Evolutionary conservation across 2,113 vertebrate species (phyloP), one percentile per base, ranked within the genome.

Genomic region (Calypte anna): DNA sequence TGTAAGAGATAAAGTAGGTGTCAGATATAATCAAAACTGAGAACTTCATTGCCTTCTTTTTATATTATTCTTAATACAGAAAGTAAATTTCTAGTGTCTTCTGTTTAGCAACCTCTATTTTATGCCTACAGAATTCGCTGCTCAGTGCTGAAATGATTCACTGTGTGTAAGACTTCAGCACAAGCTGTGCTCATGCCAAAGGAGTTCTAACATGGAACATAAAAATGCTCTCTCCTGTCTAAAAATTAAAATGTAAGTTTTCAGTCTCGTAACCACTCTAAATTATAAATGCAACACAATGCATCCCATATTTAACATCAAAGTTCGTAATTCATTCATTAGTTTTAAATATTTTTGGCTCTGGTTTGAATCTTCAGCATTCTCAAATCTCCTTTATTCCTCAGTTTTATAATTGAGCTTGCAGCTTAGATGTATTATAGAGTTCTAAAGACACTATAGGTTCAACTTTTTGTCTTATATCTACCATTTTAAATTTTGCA

Each of bases 211-310:
- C 57, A 75, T 3, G 80, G 38, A 90, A 96, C 90, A 88, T 23
- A 90, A 84, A 96, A 94, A 94, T 77, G 83, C 72, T 94, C 69
- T 93, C 61, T 90, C 48, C 81, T 77, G 33, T 69, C 88, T 78
- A 89, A 91, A 90, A 93, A 86, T 73, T 89, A 96, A 95, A 94
- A 90, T 50, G 6, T 76, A 82, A 74, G 76, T 88, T 92, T 95
- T 73, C 53, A 78, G 61, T n/a, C 78, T 74, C 13, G 6, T 68
- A 91, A 81, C 25, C 30, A 70, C 17, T 59, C n/a, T 92, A 76
- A 94, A 93, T 96, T 91, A 89, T 91, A 95, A 87, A 96, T 86
- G 58, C n/a, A 63, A 84, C 22, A 91, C 48, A 89, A 59, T 81
- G 19, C 46, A 77, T 64, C 62, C 63, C 54, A 66, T 88, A 89